Evolutionary conservation across 2,797 vertebrate genomes (phyloP).

Genomic region (Adrianichthys oophorus): DNA sequence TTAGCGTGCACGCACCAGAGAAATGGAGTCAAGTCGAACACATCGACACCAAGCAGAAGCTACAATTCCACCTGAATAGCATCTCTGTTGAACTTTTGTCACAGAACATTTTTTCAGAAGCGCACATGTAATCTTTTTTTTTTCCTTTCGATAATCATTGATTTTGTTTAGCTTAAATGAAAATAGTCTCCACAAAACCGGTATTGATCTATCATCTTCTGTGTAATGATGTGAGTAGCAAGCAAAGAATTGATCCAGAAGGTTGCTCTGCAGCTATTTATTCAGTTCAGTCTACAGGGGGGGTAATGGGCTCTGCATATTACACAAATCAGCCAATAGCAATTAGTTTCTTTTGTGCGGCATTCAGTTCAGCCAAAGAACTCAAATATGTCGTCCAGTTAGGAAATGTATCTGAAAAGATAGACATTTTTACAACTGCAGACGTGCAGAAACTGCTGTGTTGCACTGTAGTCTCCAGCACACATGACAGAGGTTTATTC

Average conservation of each 20-base stretch:
- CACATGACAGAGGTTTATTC: constrained; percentile 2
- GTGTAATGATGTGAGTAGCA: constrained; percentile 55
- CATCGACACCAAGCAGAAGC: constrained; percentile 11
- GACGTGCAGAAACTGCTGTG: no score
- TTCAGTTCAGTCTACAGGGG: constrained; percentile 22
- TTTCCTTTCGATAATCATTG: constrained; percentile 20
- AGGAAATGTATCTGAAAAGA: no score
- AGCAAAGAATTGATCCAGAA: constrained; percentile 51
- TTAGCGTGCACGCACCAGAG: constrained; percentile 1
- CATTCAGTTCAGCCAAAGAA: background rate
- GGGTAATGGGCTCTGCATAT: constrained; percentile 12
- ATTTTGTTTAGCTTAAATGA: constrained; percentile 41
- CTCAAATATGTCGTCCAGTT: no score
- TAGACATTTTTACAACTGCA: no score
- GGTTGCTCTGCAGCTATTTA: constrained; percentile 37
- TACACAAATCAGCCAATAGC: constrained; percentile 20
- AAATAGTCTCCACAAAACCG: constrained; percentile 35
- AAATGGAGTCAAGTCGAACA: constrained; percentile 29
- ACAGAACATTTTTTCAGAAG: constrained; percentile 3
- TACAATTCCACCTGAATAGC: constrained; percentile 12
- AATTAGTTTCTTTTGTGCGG: background rate
- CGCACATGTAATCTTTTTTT: constrained; percentile 1
- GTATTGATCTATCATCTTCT: constrained; percentile 43
- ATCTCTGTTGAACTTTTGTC: constrained; percentile 12
- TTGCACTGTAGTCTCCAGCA: no score